Base-by-base conservation (phyloP, 2,888 invertebrate species). In the Polydrusus pterygomalis region DNA sequence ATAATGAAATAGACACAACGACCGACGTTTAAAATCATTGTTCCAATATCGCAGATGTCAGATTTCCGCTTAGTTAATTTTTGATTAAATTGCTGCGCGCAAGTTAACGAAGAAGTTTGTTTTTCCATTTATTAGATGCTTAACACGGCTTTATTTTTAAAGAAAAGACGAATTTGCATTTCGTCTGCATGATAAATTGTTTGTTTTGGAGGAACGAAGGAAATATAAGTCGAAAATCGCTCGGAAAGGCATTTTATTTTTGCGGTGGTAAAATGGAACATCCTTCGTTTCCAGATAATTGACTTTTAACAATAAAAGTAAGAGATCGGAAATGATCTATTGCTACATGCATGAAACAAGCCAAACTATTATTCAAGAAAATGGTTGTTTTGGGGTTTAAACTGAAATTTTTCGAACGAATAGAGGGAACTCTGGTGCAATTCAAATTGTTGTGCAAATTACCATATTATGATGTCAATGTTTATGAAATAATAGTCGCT, bases 251-350 rank as follows among this genome's bases (percentile, higher is more conserved):
- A 38, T 70, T 70, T 70, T 49, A 25, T 51, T 49, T 43, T 70
- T 51, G 60, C 70, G 62, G 62, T 62, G 63, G 43, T 47, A 38
- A 18, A 49, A 45, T 40, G 62, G 62, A 70, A 70, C 62, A 70
- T 49, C 51, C 70, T 63, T 11, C 63, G 70, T 63, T 70, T 71
- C 54, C 63, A 56, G 54, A 71, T 64, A 71, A 71, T 71, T 71
- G 64, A 71, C 71, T 71, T 64, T 71, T 70, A 38, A 63, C 64
- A 71, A 51, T 64, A 34, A 71, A 54, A 43, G 62, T 9, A 70
- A 70, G 62, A 70, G 30, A 38, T 56, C 54, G 43, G 9, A 45
- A 45, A 34, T 58, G 58, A 58, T 58, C 58, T 58, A 58, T 58
- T 25, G 58, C 38, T 38, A 58, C 58, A 58, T 25, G n/a, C 58